Evolutionary conservation across 1,140 invertebrate genomes (phyloP), one percentile per base, ranked within the genome.

Genomic region (Aphis gossypii): DNA sequence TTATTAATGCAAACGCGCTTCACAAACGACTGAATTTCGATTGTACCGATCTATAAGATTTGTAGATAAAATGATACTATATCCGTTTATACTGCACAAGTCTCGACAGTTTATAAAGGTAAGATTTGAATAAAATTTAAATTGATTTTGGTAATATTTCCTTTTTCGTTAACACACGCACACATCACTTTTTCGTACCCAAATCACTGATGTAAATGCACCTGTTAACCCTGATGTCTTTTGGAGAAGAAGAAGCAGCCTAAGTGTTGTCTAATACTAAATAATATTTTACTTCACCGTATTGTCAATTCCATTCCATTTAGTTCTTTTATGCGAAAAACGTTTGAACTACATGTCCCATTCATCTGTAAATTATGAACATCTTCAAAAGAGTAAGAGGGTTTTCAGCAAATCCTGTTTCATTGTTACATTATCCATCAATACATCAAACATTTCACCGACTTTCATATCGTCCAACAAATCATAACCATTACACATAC

Each of bases 361-460:
- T 68, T 90, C 56, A 68, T 44, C n/a, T 46, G 44, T 48, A 46
- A 18, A 86, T n/a, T 46, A 44, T 48, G 86, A 23, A 89, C 87
- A 51, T 89, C n/a, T 89, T 89, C 87, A 54, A 89, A 25, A 89
- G n/a, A 35, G n/a, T 89, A 89, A 89, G n/a, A 88, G 46, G 48
- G 18, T 51, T 87, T 38, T 30, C 9, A 54, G 38, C 1, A n/a
- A 89, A 54, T 54, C 48, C 48, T n/a, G n/a, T 89, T 89, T 54
- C 48, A 89, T 89, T 89, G 86, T 87, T 48, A 18, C 30, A 87
- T 38, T 89, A n/a, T 54, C 87, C 21, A 23, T 54, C 87, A 51
- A 89, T 89, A 89, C 87, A 89, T 89, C 87, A 89, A 89, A 89
- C 48, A 51, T 54, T 89, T 35, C 9, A 35, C 48, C 87, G 48